Percentiles rank a stretch among this genome's conserved stretches.
Evolutionary conservation across 2,888 invertebrate genomes (phyloP).

Genomic region (Melanotus villosus): DNA sequence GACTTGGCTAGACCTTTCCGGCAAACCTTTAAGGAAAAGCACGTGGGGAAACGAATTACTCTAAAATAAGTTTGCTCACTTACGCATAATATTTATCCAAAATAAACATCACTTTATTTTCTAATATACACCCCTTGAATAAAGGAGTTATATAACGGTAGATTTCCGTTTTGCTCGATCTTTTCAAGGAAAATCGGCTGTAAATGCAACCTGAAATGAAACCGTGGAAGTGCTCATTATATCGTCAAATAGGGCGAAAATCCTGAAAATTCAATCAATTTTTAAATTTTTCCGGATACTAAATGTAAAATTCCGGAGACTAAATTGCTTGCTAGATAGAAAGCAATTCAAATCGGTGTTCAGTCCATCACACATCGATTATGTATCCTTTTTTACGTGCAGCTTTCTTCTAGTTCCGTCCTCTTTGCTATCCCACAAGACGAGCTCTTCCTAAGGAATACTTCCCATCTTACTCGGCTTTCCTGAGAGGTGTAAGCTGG

Average conservation of each 20-base stretch:
- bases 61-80: too few relatives aligned
- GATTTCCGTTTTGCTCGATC: slow-evolving; percentile 5
- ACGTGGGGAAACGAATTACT: too few relatives aligned
- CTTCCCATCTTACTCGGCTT: slow-evolving; percentile 31
- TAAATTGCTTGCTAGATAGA: slow-evolving; percentile 36
- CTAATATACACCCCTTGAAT: not conserved
- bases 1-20: too few relatives aligned
- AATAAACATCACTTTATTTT: too few relatives aligned
- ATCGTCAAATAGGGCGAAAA: slow-evolving; percentile 27
- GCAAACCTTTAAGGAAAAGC: too few relatives aligned
- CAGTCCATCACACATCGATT: slow-evolving; percentile 45
- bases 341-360: slow-evolving; percentile 47
- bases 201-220: slow-evolving; percentile 18
- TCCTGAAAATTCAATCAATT: slow-evolving; percentile 30
- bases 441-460: not conserved
- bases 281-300: slow-evolving; percentile 31
- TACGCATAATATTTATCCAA: too few relatives aligned
- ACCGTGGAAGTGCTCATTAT: slow-evolving; percentile 21
- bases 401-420: slow-evolving; percentile 7
- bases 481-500: slow-evolving; percentile 49
- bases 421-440: not conserved
- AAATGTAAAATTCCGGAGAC: slow-evolving; percentile 40
- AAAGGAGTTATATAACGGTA: not conserved
- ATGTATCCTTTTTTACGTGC: slow-evolving; percentile 26
- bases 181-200: slow-evolving; percentile 8